Base-by-base conservation (phyloP, 2,888 invertebrate species). In the Callyntrura guangdongensis region DNA sequence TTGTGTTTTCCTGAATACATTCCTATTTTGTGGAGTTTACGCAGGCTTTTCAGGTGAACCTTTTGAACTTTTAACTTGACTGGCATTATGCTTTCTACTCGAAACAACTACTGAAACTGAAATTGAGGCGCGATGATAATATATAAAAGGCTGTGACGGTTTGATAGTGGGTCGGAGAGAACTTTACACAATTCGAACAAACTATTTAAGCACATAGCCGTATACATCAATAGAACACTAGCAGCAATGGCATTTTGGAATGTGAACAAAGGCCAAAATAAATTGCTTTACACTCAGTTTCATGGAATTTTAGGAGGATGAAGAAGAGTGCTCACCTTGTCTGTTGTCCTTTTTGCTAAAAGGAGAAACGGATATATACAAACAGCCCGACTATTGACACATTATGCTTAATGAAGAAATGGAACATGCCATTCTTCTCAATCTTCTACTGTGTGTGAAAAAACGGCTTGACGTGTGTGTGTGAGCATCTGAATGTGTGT, bases 271-370 rank as follows among this genome's bases (percentile, higher is more conserved):
- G 79, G 64, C 36, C 59, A 36, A 56, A 64, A 84, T 88, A 89
- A 89, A 89, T 89, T 84, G 84, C 84, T 84, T 84, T 87, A 45
- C 82, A 47, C 72, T 84, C 56, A 69, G 45, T 77, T 84, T 84
- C 74, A 84, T 64, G 77, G 85, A 89, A 85, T 85, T 36, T 89
- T 85, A n/a, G n/a, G 49, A 61, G 83, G 89, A 77, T 56, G 72
- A 72, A 47, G 17, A n/a, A 36, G 9, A 45, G 14, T 11, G 2
- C 45, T n/a, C 12, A 36, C n/a, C 45, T 36, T 69, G n/a, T 61
- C 61, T n/a, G 61, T 61, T 27, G 12, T 59, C n/a, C 47, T 17
- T 47, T 72, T 72, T 45, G 9, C 22, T n/a, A 47, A 72, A 45
- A 47, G 47, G 6, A 47, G 47, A 45, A 45, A 17, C 36, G 45